Conservation (phyloP, 2,797 vertebrate species). For the Salmo trutta region DNA sequence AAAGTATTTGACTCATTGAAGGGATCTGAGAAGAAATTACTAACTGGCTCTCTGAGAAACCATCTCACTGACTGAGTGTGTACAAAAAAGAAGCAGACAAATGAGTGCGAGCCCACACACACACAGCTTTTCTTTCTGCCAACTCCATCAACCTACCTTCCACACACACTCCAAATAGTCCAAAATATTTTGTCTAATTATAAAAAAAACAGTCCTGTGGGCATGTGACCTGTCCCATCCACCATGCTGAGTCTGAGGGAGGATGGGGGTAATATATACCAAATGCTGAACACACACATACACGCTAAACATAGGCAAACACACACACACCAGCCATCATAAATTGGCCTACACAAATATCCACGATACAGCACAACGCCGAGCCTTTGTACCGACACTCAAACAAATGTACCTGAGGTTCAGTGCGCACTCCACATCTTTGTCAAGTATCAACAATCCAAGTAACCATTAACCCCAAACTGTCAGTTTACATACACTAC, state of each 20-base stretch:
- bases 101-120: too few relatives aligned
- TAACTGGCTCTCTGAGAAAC: too few relatives aligned
- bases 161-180: too few relatives aligned
- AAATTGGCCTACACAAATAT: not conserved
- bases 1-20: not conserved
- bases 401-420: not conserved
- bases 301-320: not conserved
- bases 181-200: too few relatives aligned
- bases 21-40: not conserved
- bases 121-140: too few relatives aligned
- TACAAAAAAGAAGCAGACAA: too few relatives aligned
- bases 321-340: not conserved
- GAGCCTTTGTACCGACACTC: not conserved
- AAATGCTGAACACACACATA: not conserved
- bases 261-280: not conserved
- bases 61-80: too few relatives aligned
- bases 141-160: too few relatives aligned
- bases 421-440: not conserved
- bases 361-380: too few relatives aligned
- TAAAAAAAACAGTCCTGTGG: too few relatives aligned
- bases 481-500: too few relatives aligned
- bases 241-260: not conserved
- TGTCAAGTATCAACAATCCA: not conserved
- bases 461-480: too few relatives aligned
- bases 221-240: not conserved